Percentiles rank a stretch among this genome's conserved stretches.
Evolutionary conservation across 2,113 vertebrate species (phyloP).

Genomic region (Chionis minor): DNA sequence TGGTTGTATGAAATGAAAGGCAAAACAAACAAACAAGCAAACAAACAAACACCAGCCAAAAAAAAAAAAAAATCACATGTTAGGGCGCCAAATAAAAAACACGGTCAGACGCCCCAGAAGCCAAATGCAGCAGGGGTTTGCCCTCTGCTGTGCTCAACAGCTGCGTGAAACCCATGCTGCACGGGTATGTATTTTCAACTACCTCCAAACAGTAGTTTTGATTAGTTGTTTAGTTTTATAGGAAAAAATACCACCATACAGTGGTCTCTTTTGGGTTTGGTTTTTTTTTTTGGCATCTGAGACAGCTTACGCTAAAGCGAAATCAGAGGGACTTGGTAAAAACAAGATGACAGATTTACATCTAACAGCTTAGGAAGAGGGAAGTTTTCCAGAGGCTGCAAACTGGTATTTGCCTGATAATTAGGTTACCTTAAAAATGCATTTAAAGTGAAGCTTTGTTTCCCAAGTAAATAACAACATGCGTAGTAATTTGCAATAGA

Average conservation of each 20-base stretch:
- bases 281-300: not conserved
- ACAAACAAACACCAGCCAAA: too few species aligned
- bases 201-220: not conserved
- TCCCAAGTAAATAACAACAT: not conserved
- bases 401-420: not conserved
- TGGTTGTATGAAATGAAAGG: constrained; percentile 12
- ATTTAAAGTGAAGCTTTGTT: constrained; percentile 2
- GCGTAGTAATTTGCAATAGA: not conserved
- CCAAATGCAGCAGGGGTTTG: not conserved
- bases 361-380: not conserved
- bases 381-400: not conserved
- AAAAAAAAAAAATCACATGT: not conserved
- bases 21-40: constrained; percentile 32
- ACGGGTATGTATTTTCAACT: not conserved
- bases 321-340: not conserved
- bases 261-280: too few species aligned
- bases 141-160: not conserved
- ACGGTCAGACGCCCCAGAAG: not conserved
- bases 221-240: not conserved
- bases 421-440: not conserved
- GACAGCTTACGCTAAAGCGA: not conserved
- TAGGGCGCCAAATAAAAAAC: not conserved
- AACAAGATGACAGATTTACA: not conserved
- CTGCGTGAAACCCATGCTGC: not conserved
- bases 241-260: not conserved